Evolutionary conservation across 2,113 vertebrate species (phyloP).

Genomic region (human (Homo sapiens)): DNA sequence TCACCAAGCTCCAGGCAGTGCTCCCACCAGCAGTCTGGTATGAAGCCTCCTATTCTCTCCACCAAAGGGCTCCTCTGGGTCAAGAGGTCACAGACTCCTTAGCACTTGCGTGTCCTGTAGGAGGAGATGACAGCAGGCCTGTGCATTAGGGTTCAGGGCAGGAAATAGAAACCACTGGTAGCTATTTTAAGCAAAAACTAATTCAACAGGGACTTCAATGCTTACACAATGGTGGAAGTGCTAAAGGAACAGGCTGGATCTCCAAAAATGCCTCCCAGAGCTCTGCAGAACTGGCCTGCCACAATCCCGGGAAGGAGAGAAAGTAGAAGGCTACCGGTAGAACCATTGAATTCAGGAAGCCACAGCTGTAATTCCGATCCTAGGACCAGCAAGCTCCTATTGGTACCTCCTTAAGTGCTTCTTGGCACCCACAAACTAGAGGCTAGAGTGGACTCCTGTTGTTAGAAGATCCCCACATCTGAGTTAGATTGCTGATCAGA

Average conservation of each 20-base stretch:
- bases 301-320: not conserved
- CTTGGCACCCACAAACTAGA: not conserved
- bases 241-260: not conserved
- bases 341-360: not conserved
- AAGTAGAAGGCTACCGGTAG: not conserved
- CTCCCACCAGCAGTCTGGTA: conserved; percentile 97
- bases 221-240: not conserved
- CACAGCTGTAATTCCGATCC: not conserved
- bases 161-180: not conserved
- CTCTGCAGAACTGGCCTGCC: not conserved
- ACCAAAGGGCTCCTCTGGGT: not conserved
- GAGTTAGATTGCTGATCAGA: not conserved
- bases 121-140: not conserved
- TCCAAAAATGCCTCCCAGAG: not conserved
- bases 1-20: conserved; percentile 94
- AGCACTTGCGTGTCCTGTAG: not conserved
- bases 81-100: not conserved
- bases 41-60: not conserved
- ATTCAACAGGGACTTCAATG: not conserved
- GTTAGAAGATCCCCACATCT: not conserved
- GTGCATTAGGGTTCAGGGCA: not conserved
- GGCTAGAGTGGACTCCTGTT: not conserved
- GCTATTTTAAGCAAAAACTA: conserved; percentile 1
- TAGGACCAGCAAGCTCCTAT: not conserved
- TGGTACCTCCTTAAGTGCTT: not conserved